Base-by-base conservation (phyloP, 1,140 invertebrate species). In the Meloidogyne floridensis region DNA sequence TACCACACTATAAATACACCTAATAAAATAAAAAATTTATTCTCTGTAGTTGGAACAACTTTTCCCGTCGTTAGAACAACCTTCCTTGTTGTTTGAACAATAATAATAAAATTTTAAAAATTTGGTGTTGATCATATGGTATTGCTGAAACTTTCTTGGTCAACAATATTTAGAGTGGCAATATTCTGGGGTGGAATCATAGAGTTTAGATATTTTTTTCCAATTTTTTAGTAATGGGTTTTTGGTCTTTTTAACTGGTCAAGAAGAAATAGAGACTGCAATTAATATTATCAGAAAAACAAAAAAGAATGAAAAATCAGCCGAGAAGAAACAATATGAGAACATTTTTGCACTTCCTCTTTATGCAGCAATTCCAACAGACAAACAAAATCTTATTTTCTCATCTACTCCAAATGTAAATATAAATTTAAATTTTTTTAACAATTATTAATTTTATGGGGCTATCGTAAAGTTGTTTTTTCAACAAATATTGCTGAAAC, bases 401-500 rank as follows among this genome's bases (percentile, higher is more conserved):
- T n/a, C 74, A 53, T 15, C 69, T 15, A 18, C 72, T n/a, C 76
- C 83, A 72, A 69, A 9, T 10, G 59, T 83, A 32, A n/a, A 56
- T 70, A 18, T 71, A 42, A 77, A 43, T 15, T 56, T 3, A 13
- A 18, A 53, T n/a, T 51, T 10, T 47, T n/a, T 43, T 11, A 56
- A 56, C 13, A 13, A 70, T 15, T 32, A 32, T 32, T 32, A 32
- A n/a, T 8, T 20, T 53, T 85, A 71, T 77, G 85, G 13, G 94
- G 93, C 77, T 92, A 92, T 42, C 91, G 97, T 59, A 98, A 98
- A 92, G 93, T 99, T 15, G 93, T 99, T 83, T 91, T 98, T 74
- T 93, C 95, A n/a, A 99, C 97, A 42, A 99, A 99, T 90, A 95
- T 99, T 82, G 97, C 97, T 4, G 97, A 98, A 91, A 97, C 96